Conservation (phyloP, 2,797 vertebrate genomes). For the Phalloptychus januarius region DNA sequence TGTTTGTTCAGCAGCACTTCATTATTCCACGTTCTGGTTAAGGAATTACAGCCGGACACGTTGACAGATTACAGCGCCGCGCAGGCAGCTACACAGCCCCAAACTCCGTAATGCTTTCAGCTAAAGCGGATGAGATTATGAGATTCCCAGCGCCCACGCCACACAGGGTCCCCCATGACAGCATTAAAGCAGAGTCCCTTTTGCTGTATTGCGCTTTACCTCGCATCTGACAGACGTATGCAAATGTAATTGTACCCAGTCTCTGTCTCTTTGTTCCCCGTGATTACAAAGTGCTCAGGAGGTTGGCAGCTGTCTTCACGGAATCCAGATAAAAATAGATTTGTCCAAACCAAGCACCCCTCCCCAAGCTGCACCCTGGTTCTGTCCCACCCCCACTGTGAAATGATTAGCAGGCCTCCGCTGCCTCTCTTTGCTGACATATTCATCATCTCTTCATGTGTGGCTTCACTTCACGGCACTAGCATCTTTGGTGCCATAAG, state of each 20-base stretch:
- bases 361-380: conserved; percentile 25
- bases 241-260: background rate
- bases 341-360: conserved; percentile 34
- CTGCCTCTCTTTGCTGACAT: conserved; percentile 23
- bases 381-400: conserved; percentile 11
- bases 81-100: conserved; percentile 28
- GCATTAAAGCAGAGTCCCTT: conserved; percentile 13
- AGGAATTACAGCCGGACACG: conserved; percentile 29
- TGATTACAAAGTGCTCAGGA: conserved; percentile 32
- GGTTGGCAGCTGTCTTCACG: conserved; percentile 72
- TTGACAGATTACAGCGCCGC: conserved; percentile 8
- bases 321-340: conserved; percentile 76
- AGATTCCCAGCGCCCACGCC: conserved; percentile 56
- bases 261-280: conserved; percentile 1
- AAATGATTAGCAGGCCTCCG: conserved; percentile 51
- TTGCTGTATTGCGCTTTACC: background rate
- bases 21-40: conserved; percentile 33
- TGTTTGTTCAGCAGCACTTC: background rate
- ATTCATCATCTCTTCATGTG: conserved; percentile 28
- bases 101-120: conserved; percentile 57
- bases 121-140: conserved; percentile 64
- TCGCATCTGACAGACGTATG: background rate
- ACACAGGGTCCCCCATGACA: conserved; percentile 41
- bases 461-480: background rate
- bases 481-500: background rate